phyloP scores from a whole-genome alignment of 2,888 invertebrate genomes.

The Macrophya annulata region DNA sequence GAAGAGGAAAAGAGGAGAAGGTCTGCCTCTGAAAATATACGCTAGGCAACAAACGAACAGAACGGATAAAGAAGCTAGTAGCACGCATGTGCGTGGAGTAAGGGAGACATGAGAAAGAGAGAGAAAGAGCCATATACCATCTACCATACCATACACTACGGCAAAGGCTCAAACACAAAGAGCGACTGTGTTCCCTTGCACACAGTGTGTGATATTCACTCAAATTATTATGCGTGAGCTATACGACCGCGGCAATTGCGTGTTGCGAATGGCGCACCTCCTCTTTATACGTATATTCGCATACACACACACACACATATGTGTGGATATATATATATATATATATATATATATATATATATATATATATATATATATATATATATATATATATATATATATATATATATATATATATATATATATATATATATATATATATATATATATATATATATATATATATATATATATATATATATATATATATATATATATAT shows the following conservation, averaged over 20 bases:
- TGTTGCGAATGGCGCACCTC: conserved; percentile 55
- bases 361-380: neutral
- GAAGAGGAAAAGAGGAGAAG: conserved; percentile 24
- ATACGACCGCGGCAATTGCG: conserved; percentile 51
- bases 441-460: too few relatives aligned
- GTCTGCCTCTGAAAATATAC: conserved; percentile 56
- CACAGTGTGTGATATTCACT: conserved; percentile 53
- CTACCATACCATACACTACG: neutral
- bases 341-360: too few relatives aligned
- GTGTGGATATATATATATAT: too few relatives aligned
- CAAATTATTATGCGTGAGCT: conserved; percentile 57
- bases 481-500: too few relatives aligned
- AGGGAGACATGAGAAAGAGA: conserved; percentile 39
- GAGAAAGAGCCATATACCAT: conserved; percentile 35
- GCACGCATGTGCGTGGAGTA: conserved; percentile 56
- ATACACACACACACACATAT: neutral
- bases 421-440: too few relatives aligned
- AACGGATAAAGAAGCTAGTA: conserved; percentile 57
- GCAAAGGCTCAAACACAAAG: conserved; percentile 54
- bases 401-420: too few relatives aligned
- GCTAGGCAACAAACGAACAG: conserved; percentile 52
- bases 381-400: too few relatives aligned
- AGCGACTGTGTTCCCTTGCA: conserved; percentile 51
- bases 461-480: too few relatives aligned
- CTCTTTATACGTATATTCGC: neutral